These are phyloP conservation scores for Coecobrya sp. DNA, from an alignment of 2,888 invertebrate species.

Conservation along the genomic window DNA sequence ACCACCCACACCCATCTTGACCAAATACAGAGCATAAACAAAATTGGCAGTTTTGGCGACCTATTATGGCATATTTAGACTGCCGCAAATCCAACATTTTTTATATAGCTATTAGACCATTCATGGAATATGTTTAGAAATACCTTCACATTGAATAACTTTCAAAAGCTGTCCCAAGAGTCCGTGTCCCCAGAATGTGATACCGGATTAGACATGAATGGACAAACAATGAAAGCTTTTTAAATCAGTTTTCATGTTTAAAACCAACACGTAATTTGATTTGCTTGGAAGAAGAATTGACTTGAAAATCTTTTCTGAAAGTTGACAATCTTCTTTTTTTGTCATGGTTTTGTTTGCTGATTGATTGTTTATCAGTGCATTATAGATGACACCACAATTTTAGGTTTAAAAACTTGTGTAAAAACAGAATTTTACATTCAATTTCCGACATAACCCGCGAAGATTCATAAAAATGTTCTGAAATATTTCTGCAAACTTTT, in stretches of 20 bases:
- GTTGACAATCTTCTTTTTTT: neutral
- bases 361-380: too few relatives aligned
- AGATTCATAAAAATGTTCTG: neutral
- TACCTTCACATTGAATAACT: neutral
- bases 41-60: constrained; percentile 44
- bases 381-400: too few relatives aligned
- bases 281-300: too few relatives aligned
- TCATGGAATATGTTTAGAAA: constrained; percentile 29
- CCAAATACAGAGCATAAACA: constrained; percentile 73
- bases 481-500: neutral
- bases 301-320: too few relatives aligned
- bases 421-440: too few relatives aligned
- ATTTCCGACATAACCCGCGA: neutral
- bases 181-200: neutral
- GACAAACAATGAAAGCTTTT: neutral
- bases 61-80: constrained; percentile 31
- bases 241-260: neutral
- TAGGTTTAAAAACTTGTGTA: too few relatives aligned
- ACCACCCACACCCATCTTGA: constrained; percentile 62
- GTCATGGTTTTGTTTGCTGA: neutral
- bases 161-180: constrained; percentile 20
- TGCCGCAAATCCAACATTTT: constrained; percentile 37
- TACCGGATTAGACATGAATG: neutral
- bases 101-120: constrained; percentile 40
- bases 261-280: too few relatives aligned